A percentile compares a stretch with the other conserved stretches of the same genome.
phyloP scores from a whole-genome alignment of 2,888 invertebrate species.

The Tuta absoluta region DNA sequence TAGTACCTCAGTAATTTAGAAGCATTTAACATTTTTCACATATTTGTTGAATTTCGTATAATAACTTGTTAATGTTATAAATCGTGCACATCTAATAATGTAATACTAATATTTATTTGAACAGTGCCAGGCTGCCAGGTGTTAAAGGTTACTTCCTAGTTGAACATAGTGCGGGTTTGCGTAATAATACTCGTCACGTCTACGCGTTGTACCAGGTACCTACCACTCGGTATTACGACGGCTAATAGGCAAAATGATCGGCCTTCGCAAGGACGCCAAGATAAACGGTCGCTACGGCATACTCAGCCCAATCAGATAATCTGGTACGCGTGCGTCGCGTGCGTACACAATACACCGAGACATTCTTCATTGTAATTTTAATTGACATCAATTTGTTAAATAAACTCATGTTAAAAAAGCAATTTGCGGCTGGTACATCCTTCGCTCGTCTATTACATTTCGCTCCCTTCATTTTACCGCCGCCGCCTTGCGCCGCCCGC shows the following conservation, averaged over 20 bases:
- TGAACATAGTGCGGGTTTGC: conserved; percentile 57
- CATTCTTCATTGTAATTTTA: conserved; percentile 17
- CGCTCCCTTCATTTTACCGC: conserved; percentile 46
- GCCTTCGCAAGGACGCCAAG: conserved; percentile 71
- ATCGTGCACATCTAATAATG: conserved; percentile 71
- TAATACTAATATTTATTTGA: conserved; percentile 69
- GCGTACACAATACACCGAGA: conserved; percentile 32
- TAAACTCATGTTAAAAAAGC: conserved; percentile 52
- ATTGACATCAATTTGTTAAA: conserved; percentile 32
- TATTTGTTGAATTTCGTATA: conserved; percentile 30
- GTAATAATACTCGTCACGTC: conserved; percentile 65
- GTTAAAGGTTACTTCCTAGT: conserved; percentile 77
- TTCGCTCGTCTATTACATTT: conserved; percentile 49
- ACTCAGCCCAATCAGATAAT: conserved; percentile 40
- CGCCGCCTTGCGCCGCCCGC: conserved; percentile 36
- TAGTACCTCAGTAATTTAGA: not conserved
- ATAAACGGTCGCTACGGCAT: conserved; percentile 52
- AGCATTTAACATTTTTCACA: conserved; percentile 30
- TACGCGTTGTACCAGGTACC: conserved; percentile 43
- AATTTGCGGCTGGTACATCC: conserved; percentile 43
- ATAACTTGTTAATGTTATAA: conserved; percentile 40
- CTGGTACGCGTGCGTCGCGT: conserved; percentile 44
- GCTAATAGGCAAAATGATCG: conserved; percentile 59
- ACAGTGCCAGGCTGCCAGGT: conserved; percentile 68
- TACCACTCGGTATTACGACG: conserved; percentile 45